A percentile compares a stretch with the other conserved stretches of the same genome.
Conservation (phyloP, 2,113 vertebrate genomes). For the Vireo altiloquus region DNA sequence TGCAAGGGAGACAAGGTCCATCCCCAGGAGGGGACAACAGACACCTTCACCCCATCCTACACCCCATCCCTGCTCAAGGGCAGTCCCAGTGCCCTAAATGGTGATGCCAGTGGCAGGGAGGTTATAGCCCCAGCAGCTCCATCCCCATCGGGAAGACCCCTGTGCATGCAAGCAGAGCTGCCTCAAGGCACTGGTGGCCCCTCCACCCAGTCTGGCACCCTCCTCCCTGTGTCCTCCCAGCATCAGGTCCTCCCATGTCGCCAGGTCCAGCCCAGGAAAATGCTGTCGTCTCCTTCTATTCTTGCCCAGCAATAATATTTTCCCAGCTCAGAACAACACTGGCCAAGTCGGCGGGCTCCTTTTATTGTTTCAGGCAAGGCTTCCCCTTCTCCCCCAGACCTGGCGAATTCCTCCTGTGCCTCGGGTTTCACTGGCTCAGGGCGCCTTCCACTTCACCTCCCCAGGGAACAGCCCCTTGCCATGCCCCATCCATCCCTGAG, state of each 20-base stretch:
- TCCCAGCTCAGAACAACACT: conserved; percentile 51
- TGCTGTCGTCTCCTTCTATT: conserved; percentile 28
- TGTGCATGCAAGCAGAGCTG: background rate
- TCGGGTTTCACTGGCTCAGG: background rate
- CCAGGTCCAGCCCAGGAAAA: background rate
- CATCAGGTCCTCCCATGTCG: fast-evolving
- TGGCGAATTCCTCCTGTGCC: background rate
- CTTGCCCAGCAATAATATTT: conserved; percentile 58
- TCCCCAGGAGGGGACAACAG: fast-evolving
- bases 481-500: background rate
- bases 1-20: background rate
- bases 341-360: background rate
- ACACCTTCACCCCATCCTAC: background rate
- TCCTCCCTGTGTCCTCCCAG: background rate
- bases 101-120: background rate
- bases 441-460: background rate
- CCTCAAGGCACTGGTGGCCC: background rate
- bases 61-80: background rate
- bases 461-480: background rate
- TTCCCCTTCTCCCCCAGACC: background rate
- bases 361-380: conserved; percentile 45
- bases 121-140: fast-evolving
- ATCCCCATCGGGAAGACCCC: background rate
- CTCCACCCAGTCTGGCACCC: background rate
- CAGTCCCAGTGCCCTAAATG: background rate